phyloP scores from a whole-genome alignment of 2,113 vertebrate species.

The Jacana jacana region DNA sequence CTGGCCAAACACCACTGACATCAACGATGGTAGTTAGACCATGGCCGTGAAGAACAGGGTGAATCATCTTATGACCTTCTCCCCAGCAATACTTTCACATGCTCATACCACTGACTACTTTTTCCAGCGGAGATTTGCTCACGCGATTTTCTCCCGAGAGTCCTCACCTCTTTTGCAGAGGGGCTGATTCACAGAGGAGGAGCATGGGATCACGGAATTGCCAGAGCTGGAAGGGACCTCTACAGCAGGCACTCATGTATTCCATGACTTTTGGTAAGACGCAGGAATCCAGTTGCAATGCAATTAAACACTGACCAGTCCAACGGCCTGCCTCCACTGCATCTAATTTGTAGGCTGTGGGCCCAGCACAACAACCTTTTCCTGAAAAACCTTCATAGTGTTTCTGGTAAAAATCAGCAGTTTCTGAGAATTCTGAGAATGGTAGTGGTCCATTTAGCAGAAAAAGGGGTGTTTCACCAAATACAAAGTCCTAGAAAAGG shows the following conservation, averaged over 20 bases:
- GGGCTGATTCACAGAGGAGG: background rate
- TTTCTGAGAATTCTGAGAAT: background rate
- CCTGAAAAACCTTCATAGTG: background rate
- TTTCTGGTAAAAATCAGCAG: background rate
- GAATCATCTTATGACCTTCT: background rate
- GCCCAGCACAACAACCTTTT: background rate
- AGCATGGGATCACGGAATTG: no score
- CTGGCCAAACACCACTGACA: background rate
- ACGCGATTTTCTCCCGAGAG: background rate
- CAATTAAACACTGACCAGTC: background rate
- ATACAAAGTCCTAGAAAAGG: background rate
- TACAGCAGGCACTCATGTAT: background rate
- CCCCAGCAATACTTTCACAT: background rate
- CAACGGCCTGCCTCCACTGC: background rate
- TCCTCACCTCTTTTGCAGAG: background rate
- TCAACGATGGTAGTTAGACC: background rate
- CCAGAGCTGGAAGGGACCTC: no score
- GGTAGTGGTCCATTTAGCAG: background rate
- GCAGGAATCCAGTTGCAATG: background rate
- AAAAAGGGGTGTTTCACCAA: background rate
- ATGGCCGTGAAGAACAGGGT: background rate
- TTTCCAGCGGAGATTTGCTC: background rate
- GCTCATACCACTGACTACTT: background rate
- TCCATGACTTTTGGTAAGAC: background rate
- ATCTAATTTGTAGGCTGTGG: background rate